phyloP scores from a whole-genome alignment of 2,113 vertebrate genomes.

The Empidonax traillii region DNA sequence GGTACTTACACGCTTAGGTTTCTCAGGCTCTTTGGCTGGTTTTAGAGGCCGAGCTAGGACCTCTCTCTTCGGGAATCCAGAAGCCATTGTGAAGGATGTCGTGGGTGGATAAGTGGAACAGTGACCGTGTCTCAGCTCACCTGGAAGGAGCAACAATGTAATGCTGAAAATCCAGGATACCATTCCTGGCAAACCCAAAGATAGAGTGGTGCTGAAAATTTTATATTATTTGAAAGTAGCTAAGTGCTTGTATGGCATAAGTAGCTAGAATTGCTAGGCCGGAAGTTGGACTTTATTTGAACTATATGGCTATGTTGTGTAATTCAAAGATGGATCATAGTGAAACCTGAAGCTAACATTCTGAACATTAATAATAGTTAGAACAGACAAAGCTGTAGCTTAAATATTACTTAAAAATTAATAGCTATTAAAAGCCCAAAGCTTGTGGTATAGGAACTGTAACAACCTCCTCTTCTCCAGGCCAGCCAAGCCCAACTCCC shows the following conservation, averaged over 20 bases:
- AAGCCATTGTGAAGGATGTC: conserved; percentile 14
- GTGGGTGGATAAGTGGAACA: background rate
- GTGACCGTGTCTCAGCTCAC: conserved; percentile 51
- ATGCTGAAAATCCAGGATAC: background rate
- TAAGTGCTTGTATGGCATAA: background rate
- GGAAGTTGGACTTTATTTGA: background rate
- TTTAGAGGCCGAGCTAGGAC: background rate
- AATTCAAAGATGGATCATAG: background rate
- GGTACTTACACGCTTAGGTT: conserved; percentile 51
- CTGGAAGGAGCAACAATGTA: conserved; percentile 31
- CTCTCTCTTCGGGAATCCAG: conserved; percentile 50
- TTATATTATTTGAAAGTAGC: background rate
- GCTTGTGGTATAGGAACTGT: background rate
- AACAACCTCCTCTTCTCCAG: background rate
- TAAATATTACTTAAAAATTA: background rate
- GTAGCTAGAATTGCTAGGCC: background rate
- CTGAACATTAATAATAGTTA: background rate
- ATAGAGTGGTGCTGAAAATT: background rate
- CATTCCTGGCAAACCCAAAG: background rate
- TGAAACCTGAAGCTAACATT: background rate
- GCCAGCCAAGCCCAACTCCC: background rate
- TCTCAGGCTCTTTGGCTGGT: conserved; percentile 36
- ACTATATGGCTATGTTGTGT: background rate
- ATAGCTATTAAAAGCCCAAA: background rate
- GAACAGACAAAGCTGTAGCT: background rate